These are phyloP conservation scores for Cuculus canorus DNA, from an alignment of 2,797 vertebrate genomes.

Conservation along the genomic window DNA sequence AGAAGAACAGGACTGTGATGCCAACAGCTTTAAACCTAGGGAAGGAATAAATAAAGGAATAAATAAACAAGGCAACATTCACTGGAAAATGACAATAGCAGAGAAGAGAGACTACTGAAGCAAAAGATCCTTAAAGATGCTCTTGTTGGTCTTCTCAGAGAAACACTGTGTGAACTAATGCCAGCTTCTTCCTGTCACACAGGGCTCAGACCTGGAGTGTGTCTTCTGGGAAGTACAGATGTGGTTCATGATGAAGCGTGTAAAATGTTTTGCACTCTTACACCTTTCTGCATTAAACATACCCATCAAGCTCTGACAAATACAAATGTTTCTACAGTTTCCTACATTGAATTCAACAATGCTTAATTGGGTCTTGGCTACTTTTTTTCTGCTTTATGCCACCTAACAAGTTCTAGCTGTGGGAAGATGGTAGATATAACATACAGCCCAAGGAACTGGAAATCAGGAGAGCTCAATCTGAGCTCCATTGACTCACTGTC, in stretches of 20 bases:
- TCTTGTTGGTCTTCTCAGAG: neutral
- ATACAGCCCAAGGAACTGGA: neutral
- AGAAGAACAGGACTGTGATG: neutral
- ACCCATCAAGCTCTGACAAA: neutral
- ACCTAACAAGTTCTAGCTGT: neutral
- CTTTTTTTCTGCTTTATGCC: neutral
- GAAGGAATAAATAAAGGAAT: neutral
- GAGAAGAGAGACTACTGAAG: neutral
- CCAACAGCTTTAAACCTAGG: neutral
- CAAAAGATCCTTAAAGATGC: neutral
- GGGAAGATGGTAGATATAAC: neutral
- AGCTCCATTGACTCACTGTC: neutral
- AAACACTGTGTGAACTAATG: neutral
- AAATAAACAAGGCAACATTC: neutral
- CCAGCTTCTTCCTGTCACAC: neutral
- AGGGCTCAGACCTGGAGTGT: neutral
- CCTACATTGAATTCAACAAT: neutral
- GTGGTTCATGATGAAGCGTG: neutral
- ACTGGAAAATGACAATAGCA: neutral
- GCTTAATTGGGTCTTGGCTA: neutral
- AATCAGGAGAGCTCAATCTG: neutral
- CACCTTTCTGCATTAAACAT: accelerated
- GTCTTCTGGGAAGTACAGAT: neutral
- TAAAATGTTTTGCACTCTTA: neutral
- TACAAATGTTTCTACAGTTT: neutral